A percentile compares a stretch with the other conserved stretches of the same genome.
These are phyloP conservation scores for Zeugodacus cucurbitae DNA, from an alignment of 1,140 invertebrate genomes.

Conservation along the genomic window DNA sequence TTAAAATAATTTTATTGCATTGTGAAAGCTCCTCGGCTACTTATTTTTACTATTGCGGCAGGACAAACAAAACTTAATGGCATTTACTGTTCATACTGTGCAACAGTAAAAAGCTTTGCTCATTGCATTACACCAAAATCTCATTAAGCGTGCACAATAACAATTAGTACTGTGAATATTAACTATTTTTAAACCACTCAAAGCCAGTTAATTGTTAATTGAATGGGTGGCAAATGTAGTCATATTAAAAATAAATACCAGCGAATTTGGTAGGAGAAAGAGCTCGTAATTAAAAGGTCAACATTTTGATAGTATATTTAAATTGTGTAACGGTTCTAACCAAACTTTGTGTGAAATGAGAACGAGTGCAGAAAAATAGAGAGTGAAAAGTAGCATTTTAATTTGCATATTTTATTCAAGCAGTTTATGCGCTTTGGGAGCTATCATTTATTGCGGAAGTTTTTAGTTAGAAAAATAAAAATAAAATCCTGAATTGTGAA, in stretches of 20 bases:
- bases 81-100: background rate
- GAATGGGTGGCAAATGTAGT: background rate
- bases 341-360: background rate
- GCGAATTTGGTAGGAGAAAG: background rate
- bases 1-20: background rate
- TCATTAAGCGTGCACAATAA: constrained; percentile 15
- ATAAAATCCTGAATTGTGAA: too few relatives aligned
- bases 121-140: constrained; percentile 13
- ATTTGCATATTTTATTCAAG: too few relatives aligned
- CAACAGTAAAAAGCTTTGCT: constrained; percentile 3
- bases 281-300: background rate
- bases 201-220: constrained; percentile 11
- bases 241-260: background rate
- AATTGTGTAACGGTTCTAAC: background rate
- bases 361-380: too few relatives aligned
- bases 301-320: background rate
- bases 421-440: too few relatives aligned
- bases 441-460: too few relatives aligned
- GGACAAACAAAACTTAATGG: background rate
- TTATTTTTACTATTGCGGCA: background rate
- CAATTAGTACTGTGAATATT: background rate
- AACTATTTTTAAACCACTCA: constrained; percentile 25
- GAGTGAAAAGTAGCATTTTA: too few relatives aligned
- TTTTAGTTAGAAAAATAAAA: too few relatives aligned
- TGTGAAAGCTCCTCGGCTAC: background rate